phyloP scores from a whole-genome alignment of 2,797 vertebrate species.

The Falco columbarius region DNA sequence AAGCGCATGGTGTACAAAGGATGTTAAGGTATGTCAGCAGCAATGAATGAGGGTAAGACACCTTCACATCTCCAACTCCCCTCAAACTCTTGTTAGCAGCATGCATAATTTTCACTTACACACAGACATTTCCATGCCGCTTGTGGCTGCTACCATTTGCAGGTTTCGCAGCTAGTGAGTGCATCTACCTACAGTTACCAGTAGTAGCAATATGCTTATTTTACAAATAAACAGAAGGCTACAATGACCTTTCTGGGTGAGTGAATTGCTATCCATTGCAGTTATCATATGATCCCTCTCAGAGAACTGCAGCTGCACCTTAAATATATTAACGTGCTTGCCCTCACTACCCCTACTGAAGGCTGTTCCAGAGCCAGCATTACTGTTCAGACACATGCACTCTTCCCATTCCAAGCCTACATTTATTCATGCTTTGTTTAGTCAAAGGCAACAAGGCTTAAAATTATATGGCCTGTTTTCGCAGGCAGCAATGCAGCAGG shows the following conservation, averaged over 20 bases:
- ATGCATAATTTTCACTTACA: not conserved
- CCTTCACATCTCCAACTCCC: not conserved
- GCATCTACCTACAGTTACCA: not conserved
- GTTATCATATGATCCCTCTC: not conserved
- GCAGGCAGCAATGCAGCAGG: not conserved
- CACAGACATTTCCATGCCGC: not conserved
- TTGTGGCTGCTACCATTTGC: accelerated
- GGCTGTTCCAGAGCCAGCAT: not conserved
- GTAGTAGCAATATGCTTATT: not conserved
- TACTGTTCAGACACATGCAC: not conserved
- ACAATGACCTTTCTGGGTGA: not conserved
- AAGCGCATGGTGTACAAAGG: not conserved
- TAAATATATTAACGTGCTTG: not conserved
- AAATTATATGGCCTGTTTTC: not conserved
- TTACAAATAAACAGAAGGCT: not conserved
- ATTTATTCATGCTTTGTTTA: not conserved
- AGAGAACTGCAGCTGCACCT: not conserved
- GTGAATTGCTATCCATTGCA: not conserved
- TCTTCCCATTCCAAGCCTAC: not conserved
- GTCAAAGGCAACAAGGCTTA: not conserved
- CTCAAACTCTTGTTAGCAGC: not conserved
- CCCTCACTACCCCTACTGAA: not conserved
- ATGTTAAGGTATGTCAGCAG: not conserved
- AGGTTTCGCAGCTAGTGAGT: not conserved
- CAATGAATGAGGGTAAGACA: not conserved